These are phyloP conservation scores for Pimephales promelas DNA, from an alignment of 2,113 vertebrate species.

Conservation along the genomic window DNA sequence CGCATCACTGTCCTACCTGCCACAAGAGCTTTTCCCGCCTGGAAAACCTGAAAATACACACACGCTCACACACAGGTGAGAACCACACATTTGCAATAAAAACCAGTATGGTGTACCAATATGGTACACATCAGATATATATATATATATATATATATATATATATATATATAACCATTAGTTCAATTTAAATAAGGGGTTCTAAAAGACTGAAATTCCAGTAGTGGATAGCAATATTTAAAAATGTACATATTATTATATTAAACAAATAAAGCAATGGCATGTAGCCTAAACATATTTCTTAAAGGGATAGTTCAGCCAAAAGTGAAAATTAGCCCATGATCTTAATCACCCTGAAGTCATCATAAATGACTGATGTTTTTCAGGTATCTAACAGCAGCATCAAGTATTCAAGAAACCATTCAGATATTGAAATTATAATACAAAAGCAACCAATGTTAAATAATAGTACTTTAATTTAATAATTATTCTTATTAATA, in stretches of 20 bases:
- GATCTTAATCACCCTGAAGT: too few relatives aligned
- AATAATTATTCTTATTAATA: too few relatives aligned
- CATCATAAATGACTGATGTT: neutral
- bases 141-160: neutral
- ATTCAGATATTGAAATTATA: neutral
- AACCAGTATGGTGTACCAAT: too few relatives aligned
- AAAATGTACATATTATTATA: neutral
- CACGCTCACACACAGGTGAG: slow-evolving; percentile 94
- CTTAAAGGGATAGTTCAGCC: too few relatives aligned
- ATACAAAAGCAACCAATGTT: neutral
- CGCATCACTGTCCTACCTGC: slow-evolving; percentile 93
- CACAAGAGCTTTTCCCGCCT: slow-evolving; percentile 98
- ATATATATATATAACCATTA: neutral
- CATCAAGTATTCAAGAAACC: neutral
- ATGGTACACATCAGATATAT: neutral
- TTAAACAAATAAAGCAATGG: neutral
- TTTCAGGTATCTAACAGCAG: neutral
- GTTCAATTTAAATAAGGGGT: neutral
- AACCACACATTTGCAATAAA: neutral
- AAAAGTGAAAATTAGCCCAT: too few relatives aligned
- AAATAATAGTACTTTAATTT: too few relatives aligned
- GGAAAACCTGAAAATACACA: slow-evolving; percentile 98
- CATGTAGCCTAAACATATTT: neutral
- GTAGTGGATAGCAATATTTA: neutral
- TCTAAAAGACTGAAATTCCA: neutral